Percentiles rank a stretch among this genome's conserved stretches.
phyloP scores from a whole-genome alignment of 2,888 invertebrate genomes.

The Pandemis cinnamomeana region DNA sequence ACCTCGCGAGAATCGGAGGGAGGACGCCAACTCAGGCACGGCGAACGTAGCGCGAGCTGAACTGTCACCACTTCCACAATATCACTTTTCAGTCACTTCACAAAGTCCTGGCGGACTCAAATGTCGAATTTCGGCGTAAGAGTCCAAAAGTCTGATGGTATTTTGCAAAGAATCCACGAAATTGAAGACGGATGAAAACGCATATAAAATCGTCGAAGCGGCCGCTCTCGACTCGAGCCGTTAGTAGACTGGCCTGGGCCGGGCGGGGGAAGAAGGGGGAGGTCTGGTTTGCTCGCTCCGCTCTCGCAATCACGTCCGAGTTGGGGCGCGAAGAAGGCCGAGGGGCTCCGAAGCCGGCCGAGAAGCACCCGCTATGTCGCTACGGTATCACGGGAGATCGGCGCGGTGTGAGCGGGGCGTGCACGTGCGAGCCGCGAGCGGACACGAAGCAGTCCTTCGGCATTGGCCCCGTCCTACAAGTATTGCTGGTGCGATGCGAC shows the following conservation, averaged over 20 bases:
- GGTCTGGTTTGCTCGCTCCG: constrained; percentile 56
- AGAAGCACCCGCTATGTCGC: constrained; percentile 61
- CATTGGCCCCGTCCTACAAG: constrained; percentile 40
- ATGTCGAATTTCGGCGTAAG: constrained; percentile 55
- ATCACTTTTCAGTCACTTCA: constrained; percentile 60
- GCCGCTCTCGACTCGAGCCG: constrained; percentile 58
- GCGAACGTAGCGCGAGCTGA: constrained; percentile 70
- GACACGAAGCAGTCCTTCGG: constrained; percentile 41
- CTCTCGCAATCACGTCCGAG: constrained; percentile 67
- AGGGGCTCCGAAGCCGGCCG: constrained; percentile 62
- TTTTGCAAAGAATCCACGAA: constrained; percentile 69
- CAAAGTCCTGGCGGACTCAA: constrained; percentile 52
- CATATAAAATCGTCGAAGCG: constrained; percentile 52
- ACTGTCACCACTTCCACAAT: constrained; percentile 73
- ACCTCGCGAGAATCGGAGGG: constrained; percentile 78
- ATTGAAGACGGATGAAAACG: constrained; percentile 71
- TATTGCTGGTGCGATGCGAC: constrained; percentile 27
- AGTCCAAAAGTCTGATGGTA: constrained; percentile 57
- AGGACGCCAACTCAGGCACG: constrained; percentile 77
- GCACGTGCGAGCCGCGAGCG: constrained; percentile 46
- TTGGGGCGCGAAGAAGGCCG: constrained; percentile 67
- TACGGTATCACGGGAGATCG: constrained; percentile 55
- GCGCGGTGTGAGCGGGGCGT: constrained; percentile 39
- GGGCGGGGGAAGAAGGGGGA: constrained; percentile 62
- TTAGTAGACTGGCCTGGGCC: constrained; percentile 72